phyloP scores from a whole-genome alignment of 1,140 invertebrate genomes.

The Dysdera silvatica region DNA sequence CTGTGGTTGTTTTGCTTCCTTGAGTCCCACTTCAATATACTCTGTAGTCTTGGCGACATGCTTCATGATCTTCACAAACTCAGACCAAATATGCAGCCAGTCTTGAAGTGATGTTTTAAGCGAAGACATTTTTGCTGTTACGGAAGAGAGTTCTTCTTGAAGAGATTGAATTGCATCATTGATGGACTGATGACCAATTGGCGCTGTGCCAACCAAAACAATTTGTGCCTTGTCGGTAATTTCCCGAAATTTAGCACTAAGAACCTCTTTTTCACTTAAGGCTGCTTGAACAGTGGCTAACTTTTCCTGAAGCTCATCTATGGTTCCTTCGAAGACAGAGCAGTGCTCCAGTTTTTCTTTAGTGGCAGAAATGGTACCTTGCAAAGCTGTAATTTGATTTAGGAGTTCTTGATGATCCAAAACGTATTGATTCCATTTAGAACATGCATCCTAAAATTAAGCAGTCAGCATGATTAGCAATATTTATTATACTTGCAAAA shows the following conservation, averaged over 20 bases:
- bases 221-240: constrained; percentile 80
- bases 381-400: constrained; percentile 66
- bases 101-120: constrained; percentile 79
- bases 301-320: constrained; percentile 73
- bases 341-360: constrained; percentile 75
- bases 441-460: constrained; percentile 59
- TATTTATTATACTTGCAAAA: neutral
- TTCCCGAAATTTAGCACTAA: constrained; percentile 73
- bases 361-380: constrained; percentile 74
- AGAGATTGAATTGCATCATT: constrained; percentile 71
- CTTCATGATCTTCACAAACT: constrained; percentile 77
- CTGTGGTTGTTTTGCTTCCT: constrained; percentile 65
- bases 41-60: constrained; percentile 72
- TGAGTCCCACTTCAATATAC: constrained; percentile 61
- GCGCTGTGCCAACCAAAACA: constrained; percentile 85
- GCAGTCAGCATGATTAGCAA: neutral
- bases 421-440: constrained; percentile 86
- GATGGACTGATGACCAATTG: constrained; percentile 73
- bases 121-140: constrained; percentile 80
- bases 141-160: constrained; percentile 80
- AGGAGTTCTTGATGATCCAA: constrained; percentile 80
- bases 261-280: constrained; percentile 79
- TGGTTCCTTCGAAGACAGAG: constrained; percentile 38
- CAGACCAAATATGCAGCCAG: constrained; percentile 76
- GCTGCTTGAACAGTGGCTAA: constrained; percentile 59